phyloP scores from a whole-genome alignment of 2,888 invertebrate genomes.

The Tetranychus piercei region DNA sequence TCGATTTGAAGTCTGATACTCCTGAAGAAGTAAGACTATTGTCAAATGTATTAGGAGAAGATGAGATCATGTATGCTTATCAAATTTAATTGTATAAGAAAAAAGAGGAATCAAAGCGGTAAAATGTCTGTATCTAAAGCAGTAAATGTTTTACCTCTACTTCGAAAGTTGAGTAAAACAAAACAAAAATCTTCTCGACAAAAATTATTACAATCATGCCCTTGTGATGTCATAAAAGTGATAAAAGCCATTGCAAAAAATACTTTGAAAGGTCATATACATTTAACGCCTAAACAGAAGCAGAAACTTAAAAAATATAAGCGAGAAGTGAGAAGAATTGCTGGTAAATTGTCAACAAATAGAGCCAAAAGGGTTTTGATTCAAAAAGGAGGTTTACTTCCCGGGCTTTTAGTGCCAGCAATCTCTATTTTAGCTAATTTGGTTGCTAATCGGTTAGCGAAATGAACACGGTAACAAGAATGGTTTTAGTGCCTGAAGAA shows the following conservation, averaged over 20 bases:
- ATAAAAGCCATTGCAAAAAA: neutral
- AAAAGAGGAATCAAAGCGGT: neutral
- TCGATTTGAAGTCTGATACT: neutral
- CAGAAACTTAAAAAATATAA: neutral
- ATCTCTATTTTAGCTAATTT: neutral
- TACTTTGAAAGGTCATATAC: neutral
- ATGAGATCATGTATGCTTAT: neutral
- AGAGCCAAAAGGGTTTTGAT: neutral
- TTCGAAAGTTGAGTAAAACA: no score
- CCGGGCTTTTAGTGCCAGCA: neutral
- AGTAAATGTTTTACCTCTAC: no score
- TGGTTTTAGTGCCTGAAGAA: neutral
- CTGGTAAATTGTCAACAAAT: neutral
- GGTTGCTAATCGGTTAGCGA: neutral
- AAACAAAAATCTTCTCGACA: no score
- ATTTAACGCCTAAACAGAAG: neutral
- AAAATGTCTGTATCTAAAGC: no score
- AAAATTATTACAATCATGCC: no score
- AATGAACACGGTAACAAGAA: neutral
- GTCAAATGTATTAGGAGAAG: neutral
- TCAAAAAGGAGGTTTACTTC: neutral
- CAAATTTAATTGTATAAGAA: neutral
- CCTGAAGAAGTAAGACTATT: neutral
- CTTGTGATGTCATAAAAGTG: neutral
- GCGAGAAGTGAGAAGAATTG: neutral